Evolutionary conservation across 2,888 invertebrate species (phyloP), one percentile per base, ranked within the genome.

Genomic region (Girardia tigrina): DNA sequence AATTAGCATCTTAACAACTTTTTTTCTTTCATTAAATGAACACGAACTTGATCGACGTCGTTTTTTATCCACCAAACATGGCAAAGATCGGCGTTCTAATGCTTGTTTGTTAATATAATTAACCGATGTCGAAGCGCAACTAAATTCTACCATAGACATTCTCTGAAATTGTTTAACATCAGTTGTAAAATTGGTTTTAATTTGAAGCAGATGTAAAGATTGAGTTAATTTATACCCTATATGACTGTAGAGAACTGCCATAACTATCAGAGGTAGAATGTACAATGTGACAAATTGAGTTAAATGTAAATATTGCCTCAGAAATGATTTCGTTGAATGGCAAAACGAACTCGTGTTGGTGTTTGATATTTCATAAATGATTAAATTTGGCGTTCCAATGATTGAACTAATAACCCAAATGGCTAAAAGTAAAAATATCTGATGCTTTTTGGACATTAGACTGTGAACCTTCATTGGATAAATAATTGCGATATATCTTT

Each of bases 11-110:
- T 56, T 56, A 2, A 56, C 23, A 4, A 56, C n/a, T 56, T 56
- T 56, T 56, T 23, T 56, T 56, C 56, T 56, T n/a, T 56, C 56
- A 56, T 56, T 56, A 56, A 20, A 56, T n/a, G 56, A 56, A n/a
- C 56, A 56, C 8, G 56, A 56, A 56, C 56, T 56, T 23, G 56
- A 56, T 56, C 56, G 4, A 20, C 56, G 56, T 20, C 56, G 56
- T 56, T 56, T 56, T 23, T 56, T 56, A 8, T 56, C 56, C n/a
- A 56, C 4, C 2, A 56, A 6, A 56, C 56, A 56, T 56, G 56
- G 56, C 56, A 56, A 20, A 4, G 56, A 56, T 2, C 56, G 4
- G 4, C 56, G 56, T 20, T n/a, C 20, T 12, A 56, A 23, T 20
- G n/a, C 23, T 16, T 56, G 56, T n/a, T 56, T 56, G n/a, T 56